Evolutionary conservation across 37 sponge, comb jelly and placozoan genomes (phyloP), one percentile per base, ranked within the genome.

Genomic region (Axinella damicornis): DNA sequence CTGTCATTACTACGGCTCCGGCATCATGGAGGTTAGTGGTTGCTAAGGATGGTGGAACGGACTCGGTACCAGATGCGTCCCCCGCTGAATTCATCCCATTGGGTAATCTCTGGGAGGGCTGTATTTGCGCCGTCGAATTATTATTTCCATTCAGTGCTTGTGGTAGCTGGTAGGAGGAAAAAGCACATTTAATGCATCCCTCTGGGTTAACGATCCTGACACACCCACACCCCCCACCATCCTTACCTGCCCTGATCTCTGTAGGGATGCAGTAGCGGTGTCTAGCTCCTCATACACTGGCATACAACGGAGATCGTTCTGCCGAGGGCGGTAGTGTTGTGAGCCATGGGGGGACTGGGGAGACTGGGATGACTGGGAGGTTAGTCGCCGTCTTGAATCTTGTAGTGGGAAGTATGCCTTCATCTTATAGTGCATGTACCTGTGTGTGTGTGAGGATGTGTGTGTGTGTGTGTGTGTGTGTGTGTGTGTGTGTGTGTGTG

Each of bases 351-450:
- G 9, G 74, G 30, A n/a, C 33, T n/a, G 12, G 74, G 9, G 56
- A n/a, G 74, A 9, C 37, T 76, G 61, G 12, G 9, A 9, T 4
- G 46, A 9, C 9, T 46, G 46, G 46, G 46, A 46, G 46, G 46
- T 12, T 46, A 9, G 6, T 9, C 9, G 46, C 18, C 59, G 30
- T 13, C 33, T 78, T 12, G 61, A 41, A 33, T 64, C 53, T 11
- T 27, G 14, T 39, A 78, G 2, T 11, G 78, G 56, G 0, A 61
- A 13, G 54, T 63, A 65, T 38, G 87, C 52, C 68, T 87, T 92
- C 73, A 83, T 74, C 80, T 83, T 56, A 55, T 92, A 87, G 59
- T 92, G 92, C 92, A 92, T 92, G 60, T 92, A 92, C 57, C 92
- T 86, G 66, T 41, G n/a, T 1, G 41, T 17, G 72, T 0, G 9